Conservation (phyloP, 2,888 invertebrate genomes). For the Heteropelma amictum region DNA sequence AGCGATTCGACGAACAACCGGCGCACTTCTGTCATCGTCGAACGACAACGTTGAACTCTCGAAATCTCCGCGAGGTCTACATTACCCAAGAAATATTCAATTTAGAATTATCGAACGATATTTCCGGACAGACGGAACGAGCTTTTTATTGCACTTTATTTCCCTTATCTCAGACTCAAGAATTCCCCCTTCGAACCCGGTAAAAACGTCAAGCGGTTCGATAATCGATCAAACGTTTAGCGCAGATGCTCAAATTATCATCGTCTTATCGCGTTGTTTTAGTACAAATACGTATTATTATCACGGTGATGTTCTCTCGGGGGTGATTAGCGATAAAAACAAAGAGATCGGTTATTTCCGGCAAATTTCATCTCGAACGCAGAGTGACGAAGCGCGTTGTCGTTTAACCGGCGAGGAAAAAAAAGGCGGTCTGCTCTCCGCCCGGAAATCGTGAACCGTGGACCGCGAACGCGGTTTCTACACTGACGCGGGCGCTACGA, state of each 20-base stretch:
- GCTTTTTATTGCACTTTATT: not conserved
- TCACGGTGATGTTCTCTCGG: no score
- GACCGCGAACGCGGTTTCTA: slow-evolving; percentile 78
- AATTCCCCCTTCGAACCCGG: no score
- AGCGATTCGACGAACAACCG: slow-evolving; percentile 5
- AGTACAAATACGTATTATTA: no score
- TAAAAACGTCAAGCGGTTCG: no score
- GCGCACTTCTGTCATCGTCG: slow-evolving; percentile 40
- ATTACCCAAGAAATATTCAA: not conserved
- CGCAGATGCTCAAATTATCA: no score
- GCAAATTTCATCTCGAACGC: not conserved
- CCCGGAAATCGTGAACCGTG: slow-evolving; percentile 77
- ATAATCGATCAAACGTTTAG: no score
- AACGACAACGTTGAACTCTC: not conserved
- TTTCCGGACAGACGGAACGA: not conserved
- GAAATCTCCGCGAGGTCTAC: not conserved
- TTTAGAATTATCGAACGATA: not conserved
- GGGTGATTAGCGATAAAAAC: not conserved
- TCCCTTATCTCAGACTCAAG: no score
- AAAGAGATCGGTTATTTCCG: not conserved
- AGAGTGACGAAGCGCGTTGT: slow-evolving; percentile 2
- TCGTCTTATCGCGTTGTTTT: no score
- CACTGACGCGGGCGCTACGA: slow-evolving; percentile 77
- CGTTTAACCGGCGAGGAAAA: slow-evolving; percentile 45
- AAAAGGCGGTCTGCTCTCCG: slow-evolving; percentile 61